Evolutionary conservation across 2,113 vertebrate species (phyloP).

Genomic region (Galeopterus variegatus): DNA sequence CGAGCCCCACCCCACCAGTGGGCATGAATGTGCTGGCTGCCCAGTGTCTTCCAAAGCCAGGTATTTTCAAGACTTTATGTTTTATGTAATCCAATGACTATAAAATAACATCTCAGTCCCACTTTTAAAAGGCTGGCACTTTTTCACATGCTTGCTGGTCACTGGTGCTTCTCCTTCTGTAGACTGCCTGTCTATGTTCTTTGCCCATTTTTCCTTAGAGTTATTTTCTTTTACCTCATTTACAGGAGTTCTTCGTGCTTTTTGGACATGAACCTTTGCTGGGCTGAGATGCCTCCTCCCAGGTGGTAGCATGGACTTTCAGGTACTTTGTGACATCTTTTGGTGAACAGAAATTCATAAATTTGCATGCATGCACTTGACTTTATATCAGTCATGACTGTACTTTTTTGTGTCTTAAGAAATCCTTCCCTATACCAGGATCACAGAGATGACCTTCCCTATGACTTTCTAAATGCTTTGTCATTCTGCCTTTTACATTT

Average conservation of each 20-base stretch:
- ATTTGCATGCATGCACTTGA: not conserved
- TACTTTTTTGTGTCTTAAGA: not conserved
- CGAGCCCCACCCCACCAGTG: not conserved
- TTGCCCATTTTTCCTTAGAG: not conserved
- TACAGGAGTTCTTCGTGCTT: not conserved
- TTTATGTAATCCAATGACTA: not conserved
- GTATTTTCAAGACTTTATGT: no score
- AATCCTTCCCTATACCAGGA: not conserved
- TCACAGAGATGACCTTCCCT: not conserved
- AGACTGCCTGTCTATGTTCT: not conserved
- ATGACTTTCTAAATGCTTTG: not conserved
- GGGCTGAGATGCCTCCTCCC: not conserved
- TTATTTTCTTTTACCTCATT: not conserved
- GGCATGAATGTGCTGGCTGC: no score
- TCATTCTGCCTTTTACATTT: accelerated
- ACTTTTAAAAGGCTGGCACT: not conserved
- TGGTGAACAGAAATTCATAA: not conserved
- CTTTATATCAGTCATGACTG: accelerated
- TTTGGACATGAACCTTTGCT: not conserved
- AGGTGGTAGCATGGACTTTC: not conserved
- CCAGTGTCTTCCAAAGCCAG: not conserved
- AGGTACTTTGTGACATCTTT: accelerated
- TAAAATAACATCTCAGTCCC: not conserved
- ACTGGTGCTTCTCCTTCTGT: not conserved
- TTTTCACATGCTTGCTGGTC: not conserved